Percentiles rank a stretch among this genome's conserved stretches.
phyloP scores from a whole-genome alignment of 2,888 invertebrate genomes.

The Oxytorus armatus region DNA sequence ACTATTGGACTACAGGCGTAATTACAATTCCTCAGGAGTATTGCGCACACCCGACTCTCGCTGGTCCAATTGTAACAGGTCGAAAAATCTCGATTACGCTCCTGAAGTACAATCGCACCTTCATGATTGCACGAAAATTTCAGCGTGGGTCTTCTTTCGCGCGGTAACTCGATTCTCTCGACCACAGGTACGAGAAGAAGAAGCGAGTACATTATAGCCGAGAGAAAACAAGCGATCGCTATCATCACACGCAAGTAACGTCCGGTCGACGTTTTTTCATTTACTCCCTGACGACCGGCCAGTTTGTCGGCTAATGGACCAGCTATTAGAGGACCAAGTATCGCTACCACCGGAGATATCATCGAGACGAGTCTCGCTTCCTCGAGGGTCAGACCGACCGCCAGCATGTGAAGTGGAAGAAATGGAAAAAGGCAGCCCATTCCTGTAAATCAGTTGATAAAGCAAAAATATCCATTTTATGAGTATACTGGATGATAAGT shows the following conservation, averaged over 20 bases:
- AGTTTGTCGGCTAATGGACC: conserved; percentile 92
- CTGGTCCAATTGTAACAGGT: conserved; percentile 71
- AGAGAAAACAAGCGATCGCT: conserved; percentile 88
- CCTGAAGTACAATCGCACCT: conserved; percentile 90
- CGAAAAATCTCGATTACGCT: conserved; percentile 78
- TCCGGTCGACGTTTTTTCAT: conserved; percentile 85
- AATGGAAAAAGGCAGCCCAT: conserved; percentile 93
- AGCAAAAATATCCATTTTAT: neutral
- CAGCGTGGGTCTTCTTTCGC: conserved; percentile 87
- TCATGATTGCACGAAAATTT: conserved; percentile 90
- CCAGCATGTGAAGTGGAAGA: conserved; percentile 91
- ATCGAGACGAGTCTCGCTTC: conserved; percentile 92
- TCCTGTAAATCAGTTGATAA: conserved; percentile 85
- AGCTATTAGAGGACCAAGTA: conserved; percentile 91
- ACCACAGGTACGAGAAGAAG: conserved; percentile 89
- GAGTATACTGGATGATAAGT: too few species aligned
- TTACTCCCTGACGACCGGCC: conserved; percentile 85
- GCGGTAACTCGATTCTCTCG: conserved; percentile 86
- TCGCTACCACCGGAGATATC: conserved; percentile 91
- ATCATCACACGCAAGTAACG: conserved; percentile 89
- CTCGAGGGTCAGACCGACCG: conserved; percentile 89
- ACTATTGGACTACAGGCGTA: conserved; percentile 87
- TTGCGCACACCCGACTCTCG: conserved; percentile 87
- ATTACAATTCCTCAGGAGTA: conserved; percentile 89
- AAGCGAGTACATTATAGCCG: conserved; percentile 89